Evolutionary conservation across 2,888 invertebrate genomes (phyloP).

Genomic region (Pseudolycoriella hygida): DNA sequence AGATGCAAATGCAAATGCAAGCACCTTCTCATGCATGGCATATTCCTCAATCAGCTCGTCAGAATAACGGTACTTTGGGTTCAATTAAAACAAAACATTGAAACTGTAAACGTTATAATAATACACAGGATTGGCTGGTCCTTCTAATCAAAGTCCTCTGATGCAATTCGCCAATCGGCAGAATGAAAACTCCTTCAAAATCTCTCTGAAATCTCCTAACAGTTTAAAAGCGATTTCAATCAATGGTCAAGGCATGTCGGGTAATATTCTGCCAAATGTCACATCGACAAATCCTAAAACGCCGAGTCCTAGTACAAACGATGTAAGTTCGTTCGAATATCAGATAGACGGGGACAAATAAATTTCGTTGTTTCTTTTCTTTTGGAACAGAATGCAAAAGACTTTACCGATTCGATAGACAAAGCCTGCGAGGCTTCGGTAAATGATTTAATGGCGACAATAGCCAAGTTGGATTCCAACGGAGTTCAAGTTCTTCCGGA

Average conservation of each 20-base stretch:
- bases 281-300: constrained; percentile 75
- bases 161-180: constrained; percentile 3
- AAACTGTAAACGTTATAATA: too few relatives aligned
- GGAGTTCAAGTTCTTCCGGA: constrained; percentile 59
- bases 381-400: constrained; percentile 29
- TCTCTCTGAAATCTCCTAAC: constrained; percentile 28
- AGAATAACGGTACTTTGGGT: constrained; percentile 30
- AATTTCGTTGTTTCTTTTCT: constrained; percentile 5
- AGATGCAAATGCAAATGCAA: neutral
- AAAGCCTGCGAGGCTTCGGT: constrained; percentile 72
- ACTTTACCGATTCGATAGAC: constrained; percentile 50
- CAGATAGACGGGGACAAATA: neutral
- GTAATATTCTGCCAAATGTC: constrained; percentile 23
- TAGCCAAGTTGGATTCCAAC: constrained; percentile 72
- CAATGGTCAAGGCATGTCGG: neutral
- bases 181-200: constrained; percentile 21
- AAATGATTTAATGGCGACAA: constrained; percentile 72
- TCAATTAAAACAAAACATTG: too few relatives aligned
- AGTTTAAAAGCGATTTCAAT: constrained; percentile 18
- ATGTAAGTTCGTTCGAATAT: constrained; percentile 27
- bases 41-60: constrained; percentile 36
- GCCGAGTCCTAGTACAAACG: constrained; percentile 55
- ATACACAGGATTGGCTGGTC: constrained; percentile 1
- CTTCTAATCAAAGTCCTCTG: neutral
- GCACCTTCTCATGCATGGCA: constrained; percentile 47